Conservation (phyloP, 2,888 invertebrate species). For the Coremacera marginata region DNA sequence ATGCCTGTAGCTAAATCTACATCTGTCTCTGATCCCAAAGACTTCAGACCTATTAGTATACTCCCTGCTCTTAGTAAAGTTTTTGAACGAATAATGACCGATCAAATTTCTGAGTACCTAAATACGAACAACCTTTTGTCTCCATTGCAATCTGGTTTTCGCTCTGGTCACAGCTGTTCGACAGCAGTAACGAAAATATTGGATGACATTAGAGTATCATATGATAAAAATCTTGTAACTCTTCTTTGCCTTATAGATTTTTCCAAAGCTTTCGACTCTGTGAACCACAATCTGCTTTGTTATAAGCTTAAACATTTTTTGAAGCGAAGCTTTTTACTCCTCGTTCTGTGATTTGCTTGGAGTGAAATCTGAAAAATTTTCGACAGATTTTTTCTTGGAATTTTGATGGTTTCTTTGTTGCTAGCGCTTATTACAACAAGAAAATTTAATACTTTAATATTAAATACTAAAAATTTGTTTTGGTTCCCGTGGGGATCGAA, state of each 20-base stretch:
- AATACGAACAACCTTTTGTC: not conserved
- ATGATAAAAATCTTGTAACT: not conserved
- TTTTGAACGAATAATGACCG: too few relatives aligned
- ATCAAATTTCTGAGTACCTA: not conserved
- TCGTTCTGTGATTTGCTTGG: too few relatives aligned
- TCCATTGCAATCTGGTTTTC: not conserved
- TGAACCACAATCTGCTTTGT: not conserved
- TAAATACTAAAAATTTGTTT: too few relatives aligned
- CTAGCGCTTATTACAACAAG: too few relatives aligned
- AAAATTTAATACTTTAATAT: too few relatives aligned
- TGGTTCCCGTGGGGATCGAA: too few relatives aligned
- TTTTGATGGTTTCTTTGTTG: too few relatives aligned
- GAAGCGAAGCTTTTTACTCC: too few relatives aligned
- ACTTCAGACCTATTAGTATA: too few relatives aligned
- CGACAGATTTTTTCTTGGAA: too few relatives aligned
- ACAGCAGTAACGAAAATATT: not conserved
- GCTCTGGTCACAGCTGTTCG: not conserved
- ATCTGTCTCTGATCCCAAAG: not conserved
- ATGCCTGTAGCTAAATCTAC: not conserved
- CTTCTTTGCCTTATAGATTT: slow-evolving; percentile 11
- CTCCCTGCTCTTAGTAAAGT: too few relatives aligned
- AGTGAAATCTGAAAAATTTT: too few relatives aligned
- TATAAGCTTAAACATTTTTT: not conserved
- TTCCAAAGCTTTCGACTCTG: slow-evolving; percentile 19
- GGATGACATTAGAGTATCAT: not conserved